These are phyloP conservation scores for Perizoma flavofasciatum DNA, from an alignment of 2,888 invertebrate species.

Conservation along the genomic window DNA sequence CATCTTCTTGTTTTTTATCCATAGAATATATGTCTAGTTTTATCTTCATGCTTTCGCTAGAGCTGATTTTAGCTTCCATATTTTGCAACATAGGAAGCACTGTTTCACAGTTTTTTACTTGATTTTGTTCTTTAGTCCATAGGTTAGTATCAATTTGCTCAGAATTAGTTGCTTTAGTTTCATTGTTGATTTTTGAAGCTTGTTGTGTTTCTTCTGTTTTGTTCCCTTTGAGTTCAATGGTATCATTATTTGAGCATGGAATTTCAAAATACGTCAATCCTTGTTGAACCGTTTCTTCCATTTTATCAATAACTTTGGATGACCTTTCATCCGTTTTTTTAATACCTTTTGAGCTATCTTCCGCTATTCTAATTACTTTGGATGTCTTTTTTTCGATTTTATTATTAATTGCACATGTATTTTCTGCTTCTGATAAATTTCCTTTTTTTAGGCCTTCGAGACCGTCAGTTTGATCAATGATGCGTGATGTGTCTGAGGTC, in stretches of 20 bases:
- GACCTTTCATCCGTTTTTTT: no score
- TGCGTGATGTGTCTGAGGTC: neutral
- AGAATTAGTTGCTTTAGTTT: neutral
- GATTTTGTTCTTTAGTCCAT: no score
- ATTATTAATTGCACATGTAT: neutral
- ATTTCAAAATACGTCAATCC: neutral
- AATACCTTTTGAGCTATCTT: no score
- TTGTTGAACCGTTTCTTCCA: neutral
- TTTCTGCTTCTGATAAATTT: no score
- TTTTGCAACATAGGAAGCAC: neutral
- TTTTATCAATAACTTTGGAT: neutral
- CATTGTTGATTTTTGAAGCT: constrained; percentile 1
- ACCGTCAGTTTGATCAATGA: no score
- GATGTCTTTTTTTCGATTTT: neutral
- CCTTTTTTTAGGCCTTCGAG: neutral
- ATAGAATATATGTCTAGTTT: constrained; percentile 55
- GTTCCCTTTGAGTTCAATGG: neutral
- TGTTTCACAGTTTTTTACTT: constrained; percentile 1
- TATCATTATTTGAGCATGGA: neutral
- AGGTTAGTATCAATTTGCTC: constrained; percentile 4
- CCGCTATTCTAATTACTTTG: neutral
- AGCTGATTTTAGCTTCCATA: neutral
- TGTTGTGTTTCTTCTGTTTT: neutral
- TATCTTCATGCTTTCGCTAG: constrained; percentile 46
- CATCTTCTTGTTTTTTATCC: constrained; percentile 31